A percentile compares a stretch with the other conserved stretches of the same genome.
These are phyloP conservation scores for Ostrea denselamellosa DNA, from an alignment of 1,140 invertebrate genomes.

Conservation along the genomic window DNA sequence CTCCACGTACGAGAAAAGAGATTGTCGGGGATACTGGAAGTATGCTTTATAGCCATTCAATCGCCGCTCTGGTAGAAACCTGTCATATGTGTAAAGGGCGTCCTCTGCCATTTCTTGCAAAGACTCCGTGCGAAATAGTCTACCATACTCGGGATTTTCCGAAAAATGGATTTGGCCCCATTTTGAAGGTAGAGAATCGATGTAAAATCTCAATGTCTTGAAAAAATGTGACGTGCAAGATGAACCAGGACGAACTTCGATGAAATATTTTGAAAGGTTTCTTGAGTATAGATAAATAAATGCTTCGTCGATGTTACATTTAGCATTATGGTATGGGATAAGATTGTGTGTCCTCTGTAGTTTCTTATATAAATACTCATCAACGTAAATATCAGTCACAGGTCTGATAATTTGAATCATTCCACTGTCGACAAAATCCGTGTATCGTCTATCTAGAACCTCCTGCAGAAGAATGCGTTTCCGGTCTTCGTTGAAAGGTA, in stretches of 20 bases:
- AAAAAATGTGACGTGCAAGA: neutral
- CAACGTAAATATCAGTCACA: neutral
- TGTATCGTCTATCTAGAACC: slow-evolving; percentile 5
- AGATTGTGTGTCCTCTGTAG: neutral
- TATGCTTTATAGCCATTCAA: neutral
- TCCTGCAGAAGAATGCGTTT: neutral
- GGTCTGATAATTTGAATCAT: slow-evolving; percentile 8
- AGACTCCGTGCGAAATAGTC: neutral
- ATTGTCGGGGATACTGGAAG: neutral
- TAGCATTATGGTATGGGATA: neutral
- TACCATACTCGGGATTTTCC: neutral
- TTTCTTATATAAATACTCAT: neutral
- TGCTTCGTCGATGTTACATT: neutral
- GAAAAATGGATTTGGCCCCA: slow-evolving; percentile 4
- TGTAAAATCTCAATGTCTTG: neutral
- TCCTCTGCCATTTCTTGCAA: neutral
- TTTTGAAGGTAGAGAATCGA: neutral
- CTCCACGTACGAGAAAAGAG: slow-evolving; percentile 6
- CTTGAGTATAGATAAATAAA: slow-evolving; percentile 10
- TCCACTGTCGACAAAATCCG: neutral
- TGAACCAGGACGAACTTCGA: neutral
- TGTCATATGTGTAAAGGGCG: neutral
- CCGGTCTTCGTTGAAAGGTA: slow-evolving; percentile 18
- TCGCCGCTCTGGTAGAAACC: neutral
- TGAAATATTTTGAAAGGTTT: neutral